Percentiles rank a stretch among this genome's conserved stretches.
Conservation (phyloP, 2,113 vertebrate species). For the Notarius quadriscutis region DNA sequence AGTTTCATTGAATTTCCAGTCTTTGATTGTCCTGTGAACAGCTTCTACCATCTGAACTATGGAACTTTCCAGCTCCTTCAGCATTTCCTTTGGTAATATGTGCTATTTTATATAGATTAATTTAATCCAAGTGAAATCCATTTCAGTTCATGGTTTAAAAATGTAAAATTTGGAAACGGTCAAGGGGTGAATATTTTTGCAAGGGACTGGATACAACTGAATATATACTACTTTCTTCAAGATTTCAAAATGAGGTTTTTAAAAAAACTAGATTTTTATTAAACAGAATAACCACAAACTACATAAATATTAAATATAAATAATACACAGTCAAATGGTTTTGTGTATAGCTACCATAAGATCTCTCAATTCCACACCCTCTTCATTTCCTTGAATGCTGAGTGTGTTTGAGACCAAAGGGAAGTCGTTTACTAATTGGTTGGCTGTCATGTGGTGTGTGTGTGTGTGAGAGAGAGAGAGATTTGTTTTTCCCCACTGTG, state of each 20-base stretch:
- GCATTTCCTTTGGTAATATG: neutral
- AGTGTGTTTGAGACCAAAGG: constrained; percentile 54
- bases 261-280: neutral
- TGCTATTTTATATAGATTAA: neutral
- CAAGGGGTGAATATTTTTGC: neutral
- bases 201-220: neutral
- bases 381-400: constrained; percentile 59
- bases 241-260: neutral
- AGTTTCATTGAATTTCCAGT: neutral
- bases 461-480: constrained; percentile 51
- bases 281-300: neutral
- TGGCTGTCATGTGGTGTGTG: constrained; percentile 61
- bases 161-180: neutral
- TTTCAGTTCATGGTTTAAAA: neutral
- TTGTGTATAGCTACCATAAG: neutral
- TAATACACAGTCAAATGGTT: neutral
- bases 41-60: neutral
- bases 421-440: constrained; percentile 69
- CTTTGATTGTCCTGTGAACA: neutral
- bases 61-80: neutral
- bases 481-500: neutral
- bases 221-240: neutral
- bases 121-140: neutral
- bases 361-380: constrained; percentile 49
- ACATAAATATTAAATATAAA: neutral